These are phyloP conservation scores for Xiphydria camelus DNA, from an alignment of 2,888 invertebrate genomes.

Conservation along the genomic window DNA sequence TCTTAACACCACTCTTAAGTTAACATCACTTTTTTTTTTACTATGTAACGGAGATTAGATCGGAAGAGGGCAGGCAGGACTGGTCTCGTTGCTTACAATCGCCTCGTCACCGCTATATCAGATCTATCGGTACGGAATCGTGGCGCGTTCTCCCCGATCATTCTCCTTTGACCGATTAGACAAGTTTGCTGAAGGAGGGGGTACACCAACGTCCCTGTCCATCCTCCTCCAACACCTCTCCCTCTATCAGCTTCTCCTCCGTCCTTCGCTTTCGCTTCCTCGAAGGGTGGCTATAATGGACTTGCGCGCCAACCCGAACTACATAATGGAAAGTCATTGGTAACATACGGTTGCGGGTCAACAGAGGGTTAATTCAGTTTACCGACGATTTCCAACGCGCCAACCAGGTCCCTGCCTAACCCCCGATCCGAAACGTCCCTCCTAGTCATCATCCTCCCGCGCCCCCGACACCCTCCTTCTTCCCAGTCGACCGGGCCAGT, in stretches of 20 bases:
- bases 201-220: too few relatives aligned
- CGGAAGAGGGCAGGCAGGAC: too few relatives aligned
- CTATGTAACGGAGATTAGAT: too few relatives aligned
- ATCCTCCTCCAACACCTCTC: too few relatives aligned
- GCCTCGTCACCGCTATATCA: too few relatives aligned
- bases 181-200: too few relatives aligned
- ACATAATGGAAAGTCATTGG: conserved; percentile 47
- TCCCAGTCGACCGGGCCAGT: background rate
- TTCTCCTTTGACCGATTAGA: background rate
- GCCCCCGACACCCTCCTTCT: conserved; percentile 6
- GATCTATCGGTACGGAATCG: background rate
- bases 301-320: conserved; percentile 21
- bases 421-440: conserved; percentile 10
- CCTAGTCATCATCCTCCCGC: background rate
- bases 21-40: too few relatives aligned
- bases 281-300: conserved; percentile 30
- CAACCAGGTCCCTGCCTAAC: conserved; percentile 23
- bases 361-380: conserved; percentile 48
- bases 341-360: conserved; percentile 42
- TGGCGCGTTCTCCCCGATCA: background rate
- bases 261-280: too few relatives aligned
- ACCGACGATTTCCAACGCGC: conserved; percentile 37
- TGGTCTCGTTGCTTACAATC: too few relatives aligned
- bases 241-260: too few relatives aligned
- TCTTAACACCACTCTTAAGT: too few relatives aligned